Conservation (phyloP, 1,140 invertebrate species). For the Diorhabda carinulata region DNA sequence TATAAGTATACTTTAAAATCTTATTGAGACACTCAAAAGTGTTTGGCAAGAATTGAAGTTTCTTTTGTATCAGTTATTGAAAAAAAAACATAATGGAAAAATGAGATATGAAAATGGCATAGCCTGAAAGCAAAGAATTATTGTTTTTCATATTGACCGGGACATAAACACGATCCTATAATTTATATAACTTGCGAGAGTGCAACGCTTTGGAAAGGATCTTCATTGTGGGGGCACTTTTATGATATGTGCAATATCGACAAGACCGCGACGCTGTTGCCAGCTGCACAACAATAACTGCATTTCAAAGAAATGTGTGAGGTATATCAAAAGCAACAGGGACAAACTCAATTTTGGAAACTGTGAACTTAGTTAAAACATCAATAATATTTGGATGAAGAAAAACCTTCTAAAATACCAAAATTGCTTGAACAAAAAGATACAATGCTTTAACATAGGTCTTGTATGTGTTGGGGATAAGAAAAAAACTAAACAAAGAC, state of each 20-base stretch:
- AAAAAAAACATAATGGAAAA: slow-evolving; percentile 27
- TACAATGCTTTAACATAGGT: too few relatives aligned
- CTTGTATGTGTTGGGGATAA: too few relatives aligned
- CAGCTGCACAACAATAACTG: slow-evolving; percentile 8
- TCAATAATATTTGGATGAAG: too few relatives aligned
- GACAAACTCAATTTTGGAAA: too few relatives aligned
- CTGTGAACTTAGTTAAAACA: too few relatives aligned
- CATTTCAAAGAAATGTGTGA: too few relatives aligned
- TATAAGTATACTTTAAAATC: too few relatives aligned
- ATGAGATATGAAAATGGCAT: slow-evolving; percentile 28
- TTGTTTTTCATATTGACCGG: slow-evolving; percentile 34
- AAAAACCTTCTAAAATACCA: too few relatives aligned
- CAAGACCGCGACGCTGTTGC: slow-evolving; percentile 27
- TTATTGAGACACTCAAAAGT: too few relatives aligned
- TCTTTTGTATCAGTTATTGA: slow-evolving; percentile 28
- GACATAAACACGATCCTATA: slow-evolving; percentile 37
- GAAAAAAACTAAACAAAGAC: too few relatives aligned
- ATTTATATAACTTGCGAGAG: slow-evolving; percentile 30
- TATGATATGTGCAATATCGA: slow-evolving; percentile 20
- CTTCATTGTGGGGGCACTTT: slow-evolving; percentile 15
- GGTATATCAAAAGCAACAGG: too few relatives aligned
- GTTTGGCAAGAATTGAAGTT: slow-evolving; percentile 15
- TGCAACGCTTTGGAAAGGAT: slow-evolving; percentile 26
- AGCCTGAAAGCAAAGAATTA: slow-evolving; percentile 30
- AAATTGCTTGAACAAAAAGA: too few relatives aligned